Conservation (phyloP, 2,888 invertebrate species). For the Arrhopalites spinosus region DNA sequence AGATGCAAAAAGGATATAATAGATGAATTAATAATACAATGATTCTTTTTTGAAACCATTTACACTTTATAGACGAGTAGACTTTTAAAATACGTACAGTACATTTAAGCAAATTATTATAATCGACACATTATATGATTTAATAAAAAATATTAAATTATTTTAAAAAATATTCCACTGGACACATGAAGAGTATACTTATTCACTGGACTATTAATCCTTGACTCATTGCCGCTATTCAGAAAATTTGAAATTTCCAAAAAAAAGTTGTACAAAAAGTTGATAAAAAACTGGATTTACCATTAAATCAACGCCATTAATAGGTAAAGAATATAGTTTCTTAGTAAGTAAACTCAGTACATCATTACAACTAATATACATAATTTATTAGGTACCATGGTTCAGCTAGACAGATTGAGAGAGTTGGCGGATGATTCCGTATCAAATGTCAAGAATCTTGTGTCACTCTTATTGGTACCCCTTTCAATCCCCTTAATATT, state of each 20-base stretch:
- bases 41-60: constrained; percentile 5
- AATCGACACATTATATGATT: constrained; percentile 4
- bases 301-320: too few relatives aligned
- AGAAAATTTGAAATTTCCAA: too few relatives aligned
- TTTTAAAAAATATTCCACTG: too few relatives aligned
- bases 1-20: neutral
- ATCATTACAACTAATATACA: too few relatives aligned
- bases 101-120: neutral
- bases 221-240: too few relatives aligned
- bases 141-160: neutral
- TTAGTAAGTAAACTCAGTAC: too few relatives aligned
- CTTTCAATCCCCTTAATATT: constrained; percentile 49
- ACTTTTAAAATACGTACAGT: constrained; percentile 7
- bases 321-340: too few relatives aligned
- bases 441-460: constrained; percentile 31
- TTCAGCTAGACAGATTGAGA: constrained; percentile 1
- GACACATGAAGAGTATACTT: too few relatives aligned
- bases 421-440: constrained; percentile 35
- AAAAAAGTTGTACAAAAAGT: neutral
- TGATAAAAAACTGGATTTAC: too few relatives aligned
- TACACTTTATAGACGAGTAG: constrained; percentile 5
- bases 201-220: too few relatives aligned
- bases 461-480: constrained; percentile 44
- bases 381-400: too few relatives aligned
- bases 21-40: neutral